Percentiles rank a stretch among this genome's conserved stretches.
These are phyloP conservation scores for Chironomus tentans DNA, from an alignment of 2,888 invertebrate genomes.

Conservation along the genomic window DNA sequence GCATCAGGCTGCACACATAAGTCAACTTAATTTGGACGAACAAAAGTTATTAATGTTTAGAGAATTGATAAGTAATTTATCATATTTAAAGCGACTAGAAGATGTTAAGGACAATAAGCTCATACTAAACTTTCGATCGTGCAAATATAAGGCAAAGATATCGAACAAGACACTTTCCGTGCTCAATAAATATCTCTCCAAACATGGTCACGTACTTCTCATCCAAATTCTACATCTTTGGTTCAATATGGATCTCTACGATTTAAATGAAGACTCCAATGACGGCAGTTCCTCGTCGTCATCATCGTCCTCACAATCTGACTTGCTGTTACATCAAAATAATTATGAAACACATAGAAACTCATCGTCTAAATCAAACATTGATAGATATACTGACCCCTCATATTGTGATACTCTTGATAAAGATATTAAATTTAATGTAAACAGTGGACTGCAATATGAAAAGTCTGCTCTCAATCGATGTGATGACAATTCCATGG, in stretches of 20 bases:
- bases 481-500: background rate
- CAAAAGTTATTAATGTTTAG: constrained; percentile 32
- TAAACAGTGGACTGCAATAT: background rate
- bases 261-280: background rate
- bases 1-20: constrained; percentile 11
- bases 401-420: constrained; percentile 21
- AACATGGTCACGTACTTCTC: constrained; percentile 57
- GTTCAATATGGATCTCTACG: constrained; percentile 43
- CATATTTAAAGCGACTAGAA: constrained; percentile 37
- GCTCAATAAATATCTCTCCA: constrained; percentile 55
- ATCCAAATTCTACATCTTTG: constrained; percentile 58
- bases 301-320: background rate
- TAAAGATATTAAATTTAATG: constrained; percentile 25
- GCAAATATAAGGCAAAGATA: constrained; percentile 61
- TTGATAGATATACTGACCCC: constrained; percentile 13
- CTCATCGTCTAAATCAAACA: background rate
- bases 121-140: constrained; percentile 46
- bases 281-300: constrained; percentile 17
- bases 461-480: background rate
- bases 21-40: constrained; percentile 20
- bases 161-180: constrained; percentile 56
- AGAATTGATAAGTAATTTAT: constrained; percentile 39
- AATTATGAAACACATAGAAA: background rate
- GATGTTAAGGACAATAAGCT: constrained; percentile 36
- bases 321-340: background rate